Evolutionary conservation across 2,113 vertebrate species (phyloP).

Genomic region (Suricata suricatta): DNA sequence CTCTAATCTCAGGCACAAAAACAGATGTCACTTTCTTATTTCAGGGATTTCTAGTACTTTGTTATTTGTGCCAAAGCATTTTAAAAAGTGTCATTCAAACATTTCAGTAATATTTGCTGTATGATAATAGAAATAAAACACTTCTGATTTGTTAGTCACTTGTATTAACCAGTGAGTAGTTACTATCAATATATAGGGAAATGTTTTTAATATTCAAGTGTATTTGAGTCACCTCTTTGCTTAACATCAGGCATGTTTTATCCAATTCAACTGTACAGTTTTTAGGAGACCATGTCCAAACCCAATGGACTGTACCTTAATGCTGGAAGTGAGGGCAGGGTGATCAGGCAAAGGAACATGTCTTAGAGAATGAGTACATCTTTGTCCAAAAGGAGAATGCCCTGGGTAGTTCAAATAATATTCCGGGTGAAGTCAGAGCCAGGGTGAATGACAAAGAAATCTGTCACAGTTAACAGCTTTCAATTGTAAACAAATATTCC

Average conservation of each 20-base stretch:
- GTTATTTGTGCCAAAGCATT: not conserved
- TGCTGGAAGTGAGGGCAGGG: too few relatives aligned
- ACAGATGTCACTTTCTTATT: not conserved
- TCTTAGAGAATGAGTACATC: not conserved
- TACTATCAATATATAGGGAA: not conserved
- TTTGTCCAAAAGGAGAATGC: not conserved
- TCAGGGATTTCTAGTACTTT: not conserved
- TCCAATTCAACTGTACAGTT: not conserved
- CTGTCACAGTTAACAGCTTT: not conserved
- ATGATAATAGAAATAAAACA: slow-evolving; percentile 34
- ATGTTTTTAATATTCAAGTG: not conserved
- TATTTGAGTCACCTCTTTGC: not conserved
- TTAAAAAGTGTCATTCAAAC: not conserved
- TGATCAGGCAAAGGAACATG: not conserved
- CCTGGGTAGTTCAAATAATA: not conserved
- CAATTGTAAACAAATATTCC: not conserved
- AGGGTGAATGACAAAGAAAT: not conserved
- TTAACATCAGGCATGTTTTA: not conserved
- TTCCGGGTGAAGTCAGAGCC: not conserved
- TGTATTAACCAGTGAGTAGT: not conserved
- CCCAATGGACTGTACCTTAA: not conserved
- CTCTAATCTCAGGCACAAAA: not conserved
- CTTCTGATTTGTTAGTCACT: not conserved
- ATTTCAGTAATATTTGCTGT: slow-evolving; percentile 33
- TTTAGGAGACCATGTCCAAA: not conserved